Evolutionary conservation across 2,113 vertebrate species (phyloP), one percentile per base, ranked within the genome.

Genomic region (Harpagus bidentatus): DNA sequence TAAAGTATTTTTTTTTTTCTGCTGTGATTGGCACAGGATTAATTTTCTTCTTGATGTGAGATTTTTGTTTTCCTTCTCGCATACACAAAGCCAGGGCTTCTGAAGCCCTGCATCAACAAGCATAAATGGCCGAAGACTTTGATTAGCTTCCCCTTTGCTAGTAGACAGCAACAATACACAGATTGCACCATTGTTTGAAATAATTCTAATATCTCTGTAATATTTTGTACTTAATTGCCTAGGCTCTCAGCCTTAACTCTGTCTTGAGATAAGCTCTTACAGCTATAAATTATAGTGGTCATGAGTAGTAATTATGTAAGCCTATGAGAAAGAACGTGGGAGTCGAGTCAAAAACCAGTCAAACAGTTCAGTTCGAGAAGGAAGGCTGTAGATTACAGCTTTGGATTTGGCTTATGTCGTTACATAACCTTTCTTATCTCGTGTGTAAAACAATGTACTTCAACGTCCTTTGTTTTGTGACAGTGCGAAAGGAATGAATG

Each of bases 271-370:
- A 93, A 92, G 69, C 58, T 72, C 61, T 72, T 80, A 19, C 52
- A 86, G 81, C 77, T 89, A 89, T 86, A 92, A 96, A 95, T 95
- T 93, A 69, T 4, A 73, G 88, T 82, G 70, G 48, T 76, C 81
- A 34, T 53, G 91, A 76, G 36, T 18, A 38, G 86, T 80, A 61
- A 69, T 93, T 96, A 93, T 25, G 23, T 91, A 79, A 97, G 73
- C n/a, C 70, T 69, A 3, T n/a, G 88, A 89, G 72, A 59, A 8
- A 34, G 88, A 82, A 61, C 3, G 73, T 89, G 91, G 88, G 86
- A 90, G 65, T 72, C 1, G 13, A 95, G 81, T 90, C 65, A 76
- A 85, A 95, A 93, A 61, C 1, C 70, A 92, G 76, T 69, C 83
- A 14, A 90, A 52, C 25, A 53, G 61, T 94, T 88, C 5, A 38